These are phyloP conservation scores for Cyprinodon brontotheroides DNA, from an alignment of 2,113 vertebrate species.

Conservation along the genomic window DNA sequence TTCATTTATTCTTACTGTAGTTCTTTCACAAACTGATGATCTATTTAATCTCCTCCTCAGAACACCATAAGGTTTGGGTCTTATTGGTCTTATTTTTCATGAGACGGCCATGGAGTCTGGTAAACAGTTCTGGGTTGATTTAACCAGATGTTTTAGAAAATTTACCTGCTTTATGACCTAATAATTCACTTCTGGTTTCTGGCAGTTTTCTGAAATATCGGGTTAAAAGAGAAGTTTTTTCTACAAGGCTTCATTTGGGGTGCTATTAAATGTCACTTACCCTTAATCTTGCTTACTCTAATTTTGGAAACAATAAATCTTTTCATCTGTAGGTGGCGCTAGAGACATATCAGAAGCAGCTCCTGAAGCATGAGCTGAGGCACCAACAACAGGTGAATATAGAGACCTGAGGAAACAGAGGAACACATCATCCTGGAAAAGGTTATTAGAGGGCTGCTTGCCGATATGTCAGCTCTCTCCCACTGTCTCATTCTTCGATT, in stretches of 20 bases:
- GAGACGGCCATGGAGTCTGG: too few relatives aligned
- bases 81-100: too few relatives aligned
- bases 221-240: not conserved
- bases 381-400: not conserved
- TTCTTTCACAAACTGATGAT: too few relatives aligned
- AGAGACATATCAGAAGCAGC: not conserved
- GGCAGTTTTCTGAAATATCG: too few relatives aligned
- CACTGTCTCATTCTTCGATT: not conserved
- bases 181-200: too few relatives aligned
- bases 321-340: not conserved
- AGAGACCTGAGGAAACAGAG: not conserved
- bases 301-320: not conserved
- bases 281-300: not conserved
- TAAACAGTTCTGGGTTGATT: too few relatives aligned
- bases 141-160: too few relatives aligned
- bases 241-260: not conserved
- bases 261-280: too few relatives aligned
- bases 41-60: too few relatives aligned
- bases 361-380: not conserved
- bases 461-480: not conserved
- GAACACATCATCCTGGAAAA: not conserved
- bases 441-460: not conserved
- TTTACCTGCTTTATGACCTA: too few relatives aligned
- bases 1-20: too few relatives aligned
- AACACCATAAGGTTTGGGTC: too few relatives aligned